phyloP scores from a whole-genome alignment of 2,888 invertebrate genomes.

The Cistogaster globosa region DNA sequence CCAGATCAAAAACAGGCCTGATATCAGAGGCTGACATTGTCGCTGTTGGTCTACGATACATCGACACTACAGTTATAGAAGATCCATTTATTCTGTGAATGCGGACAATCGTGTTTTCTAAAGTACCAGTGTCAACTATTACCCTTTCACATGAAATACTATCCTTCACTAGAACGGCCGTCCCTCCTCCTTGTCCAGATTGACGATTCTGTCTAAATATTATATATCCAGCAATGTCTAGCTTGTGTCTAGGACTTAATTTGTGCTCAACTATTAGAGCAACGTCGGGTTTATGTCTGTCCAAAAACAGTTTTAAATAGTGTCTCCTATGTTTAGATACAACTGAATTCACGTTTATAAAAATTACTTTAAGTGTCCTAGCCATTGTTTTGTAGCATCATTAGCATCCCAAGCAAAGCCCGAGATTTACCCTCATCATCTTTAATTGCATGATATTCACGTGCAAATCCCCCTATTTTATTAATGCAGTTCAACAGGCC shows the following conservation, averaged over 20 bases:
- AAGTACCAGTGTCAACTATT: no score
- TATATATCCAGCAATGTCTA: background rate
- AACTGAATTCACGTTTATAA: constrained; percentile 26
- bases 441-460: background rate
- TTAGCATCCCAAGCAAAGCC: constrained; percentile 31
- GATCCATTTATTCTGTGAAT: no score
- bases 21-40: no score
- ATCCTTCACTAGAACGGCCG: no score
- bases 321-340: constrained; percentile 25
- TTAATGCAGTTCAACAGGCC: background rate
- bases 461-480: background rate
- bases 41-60: constrained; percentile 13
- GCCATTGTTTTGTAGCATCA: background rate
- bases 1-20: no score
- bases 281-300: background rate
- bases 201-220: background rate
- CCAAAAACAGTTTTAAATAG: background rate
- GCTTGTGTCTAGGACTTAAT: background rate
- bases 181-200: background rate
- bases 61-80: no score
- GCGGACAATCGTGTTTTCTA: no score
- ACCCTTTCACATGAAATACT: no score
- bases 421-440: constrained; percentile 22
- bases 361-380: constrained; percentile 33
- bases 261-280: background rate